phyloP scores from a whole-genome alignment of 1,140 invertebrate genomes.

The Globodera rostochiensis region DNA sequence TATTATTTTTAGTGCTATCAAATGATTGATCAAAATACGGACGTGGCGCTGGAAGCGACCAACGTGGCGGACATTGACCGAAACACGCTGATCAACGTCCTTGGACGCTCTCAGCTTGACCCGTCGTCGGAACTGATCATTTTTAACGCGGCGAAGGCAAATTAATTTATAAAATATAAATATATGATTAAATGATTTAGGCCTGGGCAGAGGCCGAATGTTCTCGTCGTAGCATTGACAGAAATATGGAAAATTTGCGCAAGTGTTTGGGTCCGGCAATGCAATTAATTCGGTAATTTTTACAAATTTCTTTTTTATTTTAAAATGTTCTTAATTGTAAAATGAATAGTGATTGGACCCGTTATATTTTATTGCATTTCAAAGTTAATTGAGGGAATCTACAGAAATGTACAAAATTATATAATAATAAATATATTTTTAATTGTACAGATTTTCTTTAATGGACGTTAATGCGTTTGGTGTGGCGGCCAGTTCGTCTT shows the following conservation, averaged over 20 bases:
- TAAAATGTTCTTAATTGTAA: not conserved
- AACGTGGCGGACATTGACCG: slow-evolving; percentile 38
- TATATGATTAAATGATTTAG: not conserved
- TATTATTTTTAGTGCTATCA: slow-evolving; percentile 26
- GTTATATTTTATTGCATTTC: too few relatives aligned
- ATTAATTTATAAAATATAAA: not conserved
- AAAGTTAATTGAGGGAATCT: too few relatives aligned
- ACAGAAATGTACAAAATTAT: too few relatives aligned
- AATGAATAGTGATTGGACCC: too few relatives aligned
- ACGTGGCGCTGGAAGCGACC: slow-evolving; percentile 17
- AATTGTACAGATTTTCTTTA: slow-evolving; percentile 25
- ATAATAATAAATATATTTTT: too few relatives aligned
- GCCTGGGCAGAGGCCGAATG: slow-evolving; percentile 41
- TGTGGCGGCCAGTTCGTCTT: slow-evolving; percentile 31
- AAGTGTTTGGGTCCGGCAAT: slow-evolving; percentile 36
- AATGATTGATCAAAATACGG: slow-evolving; percentile 41
- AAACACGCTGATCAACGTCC: slow-evolving; percentile 35
- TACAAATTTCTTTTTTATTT: not conserved
- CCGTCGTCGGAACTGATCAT: slow-evolving; percentile 34
- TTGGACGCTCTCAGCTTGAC: slow-evolving; percentile 36
- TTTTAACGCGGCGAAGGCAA: slow-evolving; percentile 36
- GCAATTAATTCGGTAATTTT: slow-evolving; percentile 33
- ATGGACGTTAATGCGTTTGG: slow-evolving; percentile 45
- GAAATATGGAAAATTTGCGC: slow-evolving; percentile 36
- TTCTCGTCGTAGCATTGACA: slow-evolving; percentile 21